Base-by-base conservation (phyloP, 2,888 invertebrate species). In the Mongoloraphidia duomilia region DNA sequence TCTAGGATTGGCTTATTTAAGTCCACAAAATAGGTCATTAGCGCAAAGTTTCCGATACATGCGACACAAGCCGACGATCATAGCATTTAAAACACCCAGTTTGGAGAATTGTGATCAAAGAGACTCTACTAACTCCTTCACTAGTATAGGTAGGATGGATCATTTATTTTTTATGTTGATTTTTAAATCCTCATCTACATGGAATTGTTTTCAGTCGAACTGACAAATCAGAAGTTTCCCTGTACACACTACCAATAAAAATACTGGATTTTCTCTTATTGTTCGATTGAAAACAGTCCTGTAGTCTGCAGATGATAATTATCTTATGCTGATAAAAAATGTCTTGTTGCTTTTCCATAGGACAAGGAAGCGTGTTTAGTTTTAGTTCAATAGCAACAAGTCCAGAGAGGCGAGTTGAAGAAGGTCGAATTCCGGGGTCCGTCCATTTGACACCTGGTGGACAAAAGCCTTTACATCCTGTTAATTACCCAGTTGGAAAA, bases 11-110 rank as follows among this genome's bases (percentile, higher is more conserved):
- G 82, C 81, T 1, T 82, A 84, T 64, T 66, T 81, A 42, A 82
- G 81, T 59, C 86, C 86, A 1, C 87, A 84, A 62, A 84, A 86
- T 62, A 82, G 80, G 57, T 83, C 84, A 1, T 67, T 89, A 52
- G 88, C 87, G 0, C 86, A 88, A 61, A 86, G 87, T 62, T 90
- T 90, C 67, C 76, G 89, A n/a, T 91, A 90, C 63, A 88, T 91
- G 88, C 69, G 91, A 41, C 82, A 81, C 56, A 91, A 91, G 59
- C 92, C 92, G 0, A 86, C 88, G 0, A 87, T 91, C 54, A 87
- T 91, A 44, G 86, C 88, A 1, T 87, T 89, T 62, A 85, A 87
- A 65, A 85, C 89, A 2, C 90, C 90, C 2, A 84, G 82, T 64
- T 65, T 82, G 49, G 86, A 88, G 55, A 77, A 79, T 58, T 78